Evolutionary conservation across 23 tunicate species (phyloP).

Genomic region (Halocynthia roretzi): DNA sequence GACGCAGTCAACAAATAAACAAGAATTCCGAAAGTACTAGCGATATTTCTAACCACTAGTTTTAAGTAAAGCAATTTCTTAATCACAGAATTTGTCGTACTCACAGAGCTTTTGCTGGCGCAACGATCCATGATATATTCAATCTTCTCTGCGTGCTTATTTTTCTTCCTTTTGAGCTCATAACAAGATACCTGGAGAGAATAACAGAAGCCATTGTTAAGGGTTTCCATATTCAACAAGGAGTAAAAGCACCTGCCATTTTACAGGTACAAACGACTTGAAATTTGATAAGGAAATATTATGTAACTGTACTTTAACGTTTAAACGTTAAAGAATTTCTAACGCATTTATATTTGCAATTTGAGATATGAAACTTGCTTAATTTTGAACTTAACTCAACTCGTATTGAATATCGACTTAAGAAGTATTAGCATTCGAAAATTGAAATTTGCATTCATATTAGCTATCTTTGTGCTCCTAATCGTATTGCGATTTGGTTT

Average conservation of each 20-base stretch:
- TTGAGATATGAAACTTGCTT: too few species aligned
- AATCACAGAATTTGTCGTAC: neutral
- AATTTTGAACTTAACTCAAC: too few species aligned
- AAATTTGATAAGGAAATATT: too few species aligned
- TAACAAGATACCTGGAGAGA: slow-evolving; percentile 33
- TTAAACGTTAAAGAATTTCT: too few species aligned
- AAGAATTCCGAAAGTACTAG: slow-evolving; percentile 17
- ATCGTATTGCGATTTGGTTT: too few species aligned
- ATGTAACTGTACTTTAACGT: neutral
- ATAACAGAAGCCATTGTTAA: slow-evolving; percentile 54
- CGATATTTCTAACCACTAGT: too few species aligned
- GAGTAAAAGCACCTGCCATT: slow-evolving; percentile 48
- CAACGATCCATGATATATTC: slow-evolving; percentile 82
- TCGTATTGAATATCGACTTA: too few species aligned
- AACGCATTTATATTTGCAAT: too few species aligned
- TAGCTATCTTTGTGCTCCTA: too few species aligned
- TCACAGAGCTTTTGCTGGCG: slow-evolving; percentile 80
- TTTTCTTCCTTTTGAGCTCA: slow-evolving; percentile 71
- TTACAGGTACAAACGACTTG: slow-evolving; percentile 32
- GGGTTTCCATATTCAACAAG: slow-evolving; percentile 37
- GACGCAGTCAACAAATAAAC: slow-evolving; percentile 7
- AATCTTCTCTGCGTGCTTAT: slow-evolving; percentile 59
- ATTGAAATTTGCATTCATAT: too few species aligned
- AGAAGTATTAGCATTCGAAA: too few species aligned
- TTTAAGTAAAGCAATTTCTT: too few species aligned